These are phyloP conservation scores for Chymomyza fuscimana DNA, from an alignment of 2,888 invertebrate species.

Conservation along the genomic window DNA sequence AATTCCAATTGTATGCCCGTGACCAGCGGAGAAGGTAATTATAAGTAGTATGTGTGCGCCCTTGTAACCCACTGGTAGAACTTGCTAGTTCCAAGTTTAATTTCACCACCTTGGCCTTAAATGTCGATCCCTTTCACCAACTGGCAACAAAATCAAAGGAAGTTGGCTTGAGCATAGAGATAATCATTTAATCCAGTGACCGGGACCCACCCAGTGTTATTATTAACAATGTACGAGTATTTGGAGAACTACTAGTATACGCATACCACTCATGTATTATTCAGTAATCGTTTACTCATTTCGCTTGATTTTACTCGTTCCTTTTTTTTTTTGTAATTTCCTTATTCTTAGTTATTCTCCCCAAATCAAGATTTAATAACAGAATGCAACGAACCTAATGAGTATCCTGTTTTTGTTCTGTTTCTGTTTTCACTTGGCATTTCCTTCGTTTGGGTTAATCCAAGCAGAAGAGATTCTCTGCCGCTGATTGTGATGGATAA, in stretches of 20 bases:
- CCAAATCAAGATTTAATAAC: conserved; percentile 63
- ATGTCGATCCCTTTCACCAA: neutral
- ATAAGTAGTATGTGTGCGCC: conserved; percentile 12
- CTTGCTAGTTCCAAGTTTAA: conserved; percentile 1
- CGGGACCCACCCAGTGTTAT: neutral
- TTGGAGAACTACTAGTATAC: neutral
- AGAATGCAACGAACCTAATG: conserved; percentile 70
- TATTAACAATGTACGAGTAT: neutral
- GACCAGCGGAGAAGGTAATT: conserved; percentile 51
- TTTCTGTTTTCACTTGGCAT: conserved; percentile 20
- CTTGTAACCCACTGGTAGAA: neutral
- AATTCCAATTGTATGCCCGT: conserved; percentile 33
- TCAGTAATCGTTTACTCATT: conserved; percentile 47
- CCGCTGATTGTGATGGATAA: conserved; percentile 72
- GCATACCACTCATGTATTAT: conserved; percentile 59
- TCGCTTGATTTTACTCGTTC: conserved; percentile 22
- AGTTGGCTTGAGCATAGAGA: neutral
- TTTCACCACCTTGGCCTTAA: neutral
- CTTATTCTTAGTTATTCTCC: conserved; percentile 1
- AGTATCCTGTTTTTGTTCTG: conserved; percentile 60
- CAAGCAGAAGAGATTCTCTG: conserved; percentile 67
- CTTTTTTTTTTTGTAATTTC: conserved; percentile 31
- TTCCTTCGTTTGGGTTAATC: conserved; percentile 47
- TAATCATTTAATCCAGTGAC: conserved; percentile 4
- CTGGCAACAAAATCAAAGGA: conserved; percentile 3